Percentiles rank a stretch among this genome's conserved stretches.
These are phyloP conservation scores for Cephalopachus bancanus DNA, from an alignment of 2,797 vertebrate genomes.

Conservation along the genomic window DNA sequence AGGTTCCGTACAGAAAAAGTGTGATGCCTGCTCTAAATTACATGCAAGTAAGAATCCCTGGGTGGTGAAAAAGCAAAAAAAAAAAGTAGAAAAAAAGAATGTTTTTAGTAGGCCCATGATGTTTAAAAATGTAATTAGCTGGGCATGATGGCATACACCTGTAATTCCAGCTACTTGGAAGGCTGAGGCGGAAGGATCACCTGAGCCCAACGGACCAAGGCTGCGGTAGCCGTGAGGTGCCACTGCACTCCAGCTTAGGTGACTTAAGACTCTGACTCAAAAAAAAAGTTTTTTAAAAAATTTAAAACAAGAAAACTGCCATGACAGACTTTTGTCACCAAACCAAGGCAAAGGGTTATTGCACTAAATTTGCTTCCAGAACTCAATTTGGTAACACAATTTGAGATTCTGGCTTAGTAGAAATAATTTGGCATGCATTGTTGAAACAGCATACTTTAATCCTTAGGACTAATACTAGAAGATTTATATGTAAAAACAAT, in stretches of 20 bases:
- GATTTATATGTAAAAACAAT: not conserved
- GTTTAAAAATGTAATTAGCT: not conserved
- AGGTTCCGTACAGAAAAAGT: not conserved
- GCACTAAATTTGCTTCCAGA: not conserved
- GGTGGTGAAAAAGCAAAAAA: not conserved
- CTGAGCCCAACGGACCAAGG: too few species aligned
- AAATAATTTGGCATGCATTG: not conserved
- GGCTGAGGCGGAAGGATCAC: too few species aligned
- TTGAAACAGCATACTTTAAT: not conserved
- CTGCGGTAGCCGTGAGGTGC: too few species aligned
- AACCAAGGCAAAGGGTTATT: not conserved
- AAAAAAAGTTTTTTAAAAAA: too few species aligned
- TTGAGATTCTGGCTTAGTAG: not conserved
- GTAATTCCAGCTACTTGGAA: too few species aligned
- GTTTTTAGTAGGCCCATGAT: not conserved
- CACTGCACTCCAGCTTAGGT: too few species aligned
- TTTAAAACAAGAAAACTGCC: not conserved
- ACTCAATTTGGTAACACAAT: not conserved
- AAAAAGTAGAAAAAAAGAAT: not conserved
- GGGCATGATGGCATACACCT: too few species aligned
- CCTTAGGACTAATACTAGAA: not conserved
- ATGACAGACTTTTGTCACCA: not conserved
- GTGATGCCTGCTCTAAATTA: not conserved
- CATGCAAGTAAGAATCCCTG: not conserved
- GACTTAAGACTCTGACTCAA: too few species aligned